Percentiles rank a stretch among this genome's conserved stretches.
phyloP scores from a whole-genome alignment of 2,113 vertebrate species.

The Macroglossus sobrinus region DNA sequence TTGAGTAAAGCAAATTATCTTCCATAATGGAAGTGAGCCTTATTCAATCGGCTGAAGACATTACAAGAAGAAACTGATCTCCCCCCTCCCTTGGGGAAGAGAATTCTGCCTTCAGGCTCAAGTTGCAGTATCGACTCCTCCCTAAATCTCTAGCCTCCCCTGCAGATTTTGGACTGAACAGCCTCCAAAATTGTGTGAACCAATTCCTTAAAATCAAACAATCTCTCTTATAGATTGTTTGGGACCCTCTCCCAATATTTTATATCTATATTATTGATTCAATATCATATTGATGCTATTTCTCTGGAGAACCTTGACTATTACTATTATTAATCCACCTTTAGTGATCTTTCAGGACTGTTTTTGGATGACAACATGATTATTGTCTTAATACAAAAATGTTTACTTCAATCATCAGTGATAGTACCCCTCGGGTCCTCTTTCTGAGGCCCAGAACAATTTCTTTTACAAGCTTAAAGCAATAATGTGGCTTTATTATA shows the following conservation, averaged over 20 bases:
- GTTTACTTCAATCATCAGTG: background rate
- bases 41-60: background rate
- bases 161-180: background rate
- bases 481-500: background rate
- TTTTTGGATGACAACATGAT: background rate
- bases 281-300: background rate
- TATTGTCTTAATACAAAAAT: background rate
- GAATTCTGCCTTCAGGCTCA: background rate
- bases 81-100: background rate
- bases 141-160: background rate
- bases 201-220: background rate
- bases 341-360: background rate
- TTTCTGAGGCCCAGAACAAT: background rate
- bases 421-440: background rate
- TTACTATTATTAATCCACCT: background rate
- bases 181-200: background rate
- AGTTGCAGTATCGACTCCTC: background rate
- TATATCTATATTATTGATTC: too few relatives aligned
- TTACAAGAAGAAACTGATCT: background rate
- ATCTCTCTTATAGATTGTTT: background rate
- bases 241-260: too few relatives aligned
- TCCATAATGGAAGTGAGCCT: background rate
- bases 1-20: background rate
- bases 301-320: background rate
- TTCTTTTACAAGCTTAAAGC: background rate